Evolutionary conservation across 2,113 vertebrate genomes (phyloP).

Genomic region (Nyctibius bracteatus): DNA sequence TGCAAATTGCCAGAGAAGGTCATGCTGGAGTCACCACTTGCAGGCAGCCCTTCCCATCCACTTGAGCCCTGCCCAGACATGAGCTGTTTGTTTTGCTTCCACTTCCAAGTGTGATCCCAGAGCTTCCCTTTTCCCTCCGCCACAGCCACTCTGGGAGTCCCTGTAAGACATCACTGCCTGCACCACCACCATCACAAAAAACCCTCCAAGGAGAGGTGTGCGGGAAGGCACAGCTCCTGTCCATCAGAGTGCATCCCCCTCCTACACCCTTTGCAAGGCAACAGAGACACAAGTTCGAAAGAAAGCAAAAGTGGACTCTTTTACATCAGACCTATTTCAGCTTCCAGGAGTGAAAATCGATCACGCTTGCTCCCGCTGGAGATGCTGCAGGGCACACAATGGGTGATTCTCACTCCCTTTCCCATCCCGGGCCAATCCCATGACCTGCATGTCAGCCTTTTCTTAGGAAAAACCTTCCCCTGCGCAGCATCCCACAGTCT

Average conservation of each 20-base stretch:
- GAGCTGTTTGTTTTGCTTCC: background rate
- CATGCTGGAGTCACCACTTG: background rate
- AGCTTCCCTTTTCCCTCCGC: background rate
- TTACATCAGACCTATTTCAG: background rate
- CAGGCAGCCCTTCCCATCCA: background rate
- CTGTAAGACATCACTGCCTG: no score
- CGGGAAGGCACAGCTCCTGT: background rate
- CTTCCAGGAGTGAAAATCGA: background rate
- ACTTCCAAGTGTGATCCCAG: rapidly evolving
- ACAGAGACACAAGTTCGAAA: background rate
- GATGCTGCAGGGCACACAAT: background rate
- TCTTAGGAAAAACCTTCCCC: background rate
- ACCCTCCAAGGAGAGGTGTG: no score
- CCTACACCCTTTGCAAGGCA: background rate
- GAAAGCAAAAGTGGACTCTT: background rate
- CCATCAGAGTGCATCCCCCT: no score
- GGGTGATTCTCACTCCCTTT: background rate
- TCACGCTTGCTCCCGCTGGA: background rate
- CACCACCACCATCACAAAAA: background rate
- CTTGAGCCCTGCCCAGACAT: background rate
- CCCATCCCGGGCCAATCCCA: background rate
- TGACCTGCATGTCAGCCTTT: conserved; percentile 6
- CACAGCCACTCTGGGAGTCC: background rate
- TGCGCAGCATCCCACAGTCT: background rate
- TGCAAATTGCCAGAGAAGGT: background rate